Conservation (phyloP, 2,797 vertebrate species). For the Channa striata region DNA sequence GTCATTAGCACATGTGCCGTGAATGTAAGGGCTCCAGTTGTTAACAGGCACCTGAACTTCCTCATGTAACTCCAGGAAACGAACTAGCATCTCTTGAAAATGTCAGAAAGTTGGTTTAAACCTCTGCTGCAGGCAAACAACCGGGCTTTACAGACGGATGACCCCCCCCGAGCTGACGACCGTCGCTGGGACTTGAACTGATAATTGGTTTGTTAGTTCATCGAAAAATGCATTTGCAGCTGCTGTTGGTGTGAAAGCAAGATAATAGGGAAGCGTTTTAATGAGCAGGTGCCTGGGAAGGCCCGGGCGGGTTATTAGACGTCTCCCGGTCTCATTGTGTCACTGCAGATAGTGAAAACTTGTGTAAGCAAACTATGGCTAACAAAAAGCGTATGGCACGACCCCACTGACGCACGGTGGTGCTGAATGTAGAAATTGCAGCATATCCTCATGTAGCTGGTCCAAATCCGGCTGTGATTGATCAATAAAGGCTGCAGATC, state of each 20-base stretch:
- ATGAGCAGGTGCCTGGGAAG: slow-evolving; percentile 39
- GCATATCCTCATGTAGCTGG: slow-evolving; percentile 48
- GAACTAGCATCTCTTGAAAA: too few species aligned
- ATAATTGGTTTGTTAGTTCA: neutral
- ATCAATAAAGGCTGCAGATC: slow-evolving; percentile 23
- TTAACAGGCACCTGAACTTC: too few species aligned
- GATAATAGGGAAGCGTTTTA: slow-evolving; percentile 18
- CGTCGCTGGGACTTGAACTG: neutral
- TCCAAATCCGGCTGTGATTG: slow-evolving; percentile 57
- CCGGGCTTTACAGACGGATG: neutral
- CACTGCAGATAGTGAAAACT: slow-evolving; percentile 15
- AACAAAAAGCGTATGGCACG: neutral
- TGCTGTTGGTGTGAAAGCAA: slow-evolving; percentile 9
- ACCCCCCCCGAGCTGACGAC: neutral
- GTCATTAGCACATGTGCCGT: too few species aligned
- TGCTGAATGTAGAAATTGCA: slow-evolving; percentile 15
- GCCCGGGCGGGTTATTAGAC: slow-evolving; percentile 22
- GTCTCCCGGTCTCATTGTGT: slow-evolving; percentile 51
- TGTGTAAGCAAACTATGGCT: slow-evolving; percentile 9
- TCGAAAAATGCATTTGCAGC: slow-evolving; percentile 15
- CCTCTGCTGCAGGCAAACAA: neutral
- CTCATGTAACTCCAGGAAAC: too few species aligned
- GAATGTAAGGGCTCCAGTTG: too few species aligned
- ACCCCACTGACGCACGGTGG: too few species aligned
- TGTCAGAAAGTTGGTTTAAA: too few species aligned